A percentile compares a stretch with the other conserved stretches of the same genome.
Conservation (phyloP, 2,888 invertebrate species). For the Nebria brevicollis region DNA sequence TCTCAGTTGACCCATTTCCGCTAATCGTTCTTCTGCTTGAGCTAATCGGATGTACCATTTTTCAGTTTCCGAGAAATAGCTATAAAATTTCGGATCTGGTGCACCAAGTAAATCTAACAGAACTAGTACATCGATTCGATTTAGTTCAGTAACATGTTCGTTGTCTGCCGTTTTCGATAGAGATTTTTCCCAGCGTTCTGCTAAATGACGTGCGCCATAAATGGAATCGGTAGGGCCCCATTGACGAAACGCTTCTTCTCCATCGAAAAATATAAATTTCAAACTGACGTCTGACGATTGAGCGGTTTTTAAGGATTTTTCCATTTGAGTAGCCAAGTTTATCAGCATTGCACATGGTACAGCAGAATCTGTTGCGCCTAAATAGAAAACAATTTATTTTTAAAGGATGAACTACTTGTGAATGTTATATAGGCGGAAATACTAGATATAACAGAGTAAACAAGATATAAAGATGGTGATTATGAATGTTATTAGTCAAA, state of each 20-base stretch:
- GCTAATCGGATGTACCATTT: constrained; percentile 78
- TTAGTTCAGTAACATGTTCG: constrained; percentile 56
- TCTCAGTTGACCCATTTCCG: constrained; percentile 67
- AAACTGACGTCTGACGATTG: constrained; percentile 66
- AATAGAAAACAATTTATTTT: constrained; percentile 20
- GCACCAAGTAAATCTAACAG: constrained; percentile 93
- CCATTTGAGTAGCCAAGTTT: constrained; percentile 75
- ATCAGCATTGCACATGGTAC: constrained; percentile 94
- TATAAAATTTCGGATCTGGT: constrained; percentile 84
- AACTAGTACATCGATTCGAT: constrained; percentile 77
- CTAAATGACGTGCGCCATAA: constrained; percentile 94
- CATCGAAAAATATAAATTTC: constrained; percentile 96
- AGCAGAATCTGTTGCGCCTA: constrained; percentile 94
- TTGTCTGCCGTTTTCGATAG: constrained; percentile 44
- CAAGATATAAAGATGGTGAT: no score
- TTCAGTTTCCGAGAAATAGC: constrained; percentile 81
- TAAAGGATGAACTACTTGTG: no score
- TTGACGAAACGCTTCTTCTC: constrained; percentile 93
- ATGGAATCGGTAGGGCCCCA: constrained; percentile 94
- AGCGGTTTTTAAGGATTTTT: constrained; percentile 54
- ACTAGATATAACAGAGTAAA: no score
- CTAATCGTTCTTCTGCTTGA: constrained; percentile 75
- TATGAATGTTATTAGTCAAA: no score
- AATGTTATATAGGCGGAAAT: no score
- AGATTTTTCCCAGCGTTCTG: constrained; percentile 72